Percentiles rank a stretch among this genome's conserved stretches.
Conservation (phyloP, 1,140 invertebrate genomes). For the Parapsyche elsis region DNA sequence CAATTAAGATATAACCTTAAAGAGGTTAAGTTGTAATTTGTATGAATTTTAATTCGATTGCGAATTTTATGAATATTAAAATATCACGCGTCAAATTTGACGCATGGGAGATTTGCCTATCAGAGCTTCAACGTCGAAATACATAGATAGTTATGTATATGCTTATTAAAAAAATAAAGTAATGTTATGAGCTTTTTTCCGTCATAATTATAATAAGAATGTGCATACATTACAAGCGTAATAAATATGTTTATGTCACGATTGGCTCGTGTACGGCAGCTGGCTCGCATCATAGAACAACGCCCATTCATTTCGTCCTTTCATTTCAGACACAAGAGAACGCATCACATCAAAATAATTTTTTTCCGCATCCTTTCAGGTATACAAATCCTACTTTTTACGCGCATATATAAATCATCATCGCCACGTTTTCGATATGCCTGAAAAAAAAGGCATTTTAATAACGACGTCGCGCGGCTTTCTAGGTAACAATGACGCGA, state of each 20-base stretch:
- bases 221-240: neutral
- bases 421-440: neutral
- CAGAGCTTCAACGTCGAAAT: too few species aligned
- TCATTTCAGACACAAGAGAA: conserved; percentile 21
- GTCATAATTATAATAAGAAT: too few species aligned
- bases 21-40: too few species aligned
- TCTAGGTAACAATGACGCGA: conserved; percentile 8
- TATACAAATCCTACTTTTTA: neutral
- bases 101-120: too few species aligned
- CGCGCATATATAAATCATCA: neutral
- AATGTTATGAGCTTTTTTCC: too few species aligned
- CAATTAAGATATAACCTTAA: too few species aligned
- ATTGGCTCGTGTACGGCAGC: conserved; percentile 29
- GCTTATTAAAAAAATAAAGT: too few species aligned
- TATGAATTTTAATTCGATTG: too few species aligned
- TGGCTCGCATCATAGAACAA: conserved; percentile 9
- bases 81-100: too few species aligned
- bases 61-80: too few species aligned
- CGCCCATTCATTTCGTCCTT: conserved; percentile 22
- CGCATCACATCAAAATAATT: conserved; percentile 9
- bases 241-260: conserved; percentile 15
- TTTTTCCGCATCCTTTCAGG: neutral
- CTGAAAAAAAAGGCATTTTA: neutral
- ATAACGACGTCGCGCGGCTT: neutral
- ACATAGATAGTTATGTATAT: too few species aligned